Evolutionary conservation across 2,888 invertebrate genomes (phyloP).

Genomic region (Iselma pallidipennis): DNA sequence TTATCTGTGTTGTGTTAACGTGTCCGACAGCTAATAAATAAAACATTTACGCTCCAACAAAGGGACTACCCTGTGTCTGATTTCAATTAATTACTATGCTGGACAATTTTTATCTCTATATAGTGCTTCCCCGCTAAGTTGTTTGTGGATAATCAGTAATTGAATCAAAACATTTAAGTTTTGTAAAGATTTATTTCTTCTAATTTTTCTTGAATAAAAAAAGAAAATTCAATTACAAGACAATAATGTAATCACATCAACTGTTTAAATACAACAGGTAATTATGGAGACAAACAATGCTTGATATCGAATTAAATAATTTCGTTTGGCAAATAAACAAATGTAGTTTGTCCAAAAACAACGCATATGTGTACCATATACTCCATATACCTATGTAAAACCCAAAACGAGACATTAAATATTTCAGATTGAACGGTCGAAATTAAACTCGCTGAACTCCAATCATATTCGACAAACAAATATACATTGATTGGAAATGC

Average conservation of each 20-base stretch:
- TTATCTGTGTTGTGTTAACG: constrained; percentile 10
- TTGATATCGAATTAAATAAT: constrained; percentile 20
- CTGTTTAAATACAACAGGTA: constrained; percentile 12
- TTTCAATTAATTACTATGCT: constrained; percentile 17
- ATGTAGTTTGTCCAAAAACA: constrained; percentile 19
- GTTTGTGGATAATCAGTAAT: constrained; percentile 2
- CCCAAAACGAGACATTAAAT: constrained; percentile 21
- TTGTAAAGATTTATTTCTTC: neutral
- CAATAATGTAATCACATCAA: constrained; percentile 1
- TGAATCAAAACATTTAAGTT: constrained; percentile 1
- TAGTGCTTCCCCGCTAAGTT: too few species aligned
- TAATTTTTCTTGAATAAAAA: neutral
- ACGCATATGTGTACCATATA: too few species aligned
- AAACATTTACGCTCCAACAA: constrained; percentile 4
- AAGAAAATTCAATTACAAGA: neutral
- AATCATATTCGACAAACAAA: constrained; percentile 27
- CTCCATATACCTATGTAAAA: constrained; percentile 12
- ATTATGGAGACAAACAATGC: constrained; percentile 2
- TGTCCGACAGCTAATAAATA: constrained; percentile 8
- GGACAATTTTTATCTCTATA: neutral
- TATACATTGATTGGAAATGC: constrained; percentile 30
- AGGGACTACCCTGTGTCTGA: neutral
- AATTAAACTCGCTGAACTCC: constrained; percentile 23
- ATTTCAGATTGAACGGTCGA: constrained; percentile 13
- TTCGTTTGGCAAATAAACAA: constrained; percentile 14